Conservation (phyloP, 2,888 invertebrate species). For the Neelides folsomi region DNA sequence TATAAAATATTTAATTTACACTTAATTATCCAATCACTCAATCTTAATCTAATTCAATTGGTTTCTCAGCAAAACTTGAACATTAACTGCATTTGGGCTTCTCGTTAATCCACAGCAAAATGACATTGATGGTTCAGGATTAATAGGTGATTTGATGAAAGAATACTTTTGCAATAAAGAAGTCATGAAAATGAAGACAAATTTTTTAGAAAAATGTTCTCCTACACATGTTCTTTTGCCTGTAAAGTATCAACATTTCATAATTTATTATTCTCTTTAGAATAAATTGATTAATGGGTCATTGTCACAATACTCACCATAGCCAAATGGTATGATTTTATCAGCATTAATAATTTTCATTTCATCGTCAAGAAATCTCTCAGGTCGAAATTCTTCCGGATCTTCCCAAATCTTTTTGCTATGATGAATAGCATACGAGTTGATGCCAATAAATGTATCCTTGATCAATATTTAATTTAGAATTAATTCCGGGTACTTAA, state of each 20-base stretch:
- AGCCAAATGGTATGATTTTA: constrained; percentile 21
- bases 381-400: constrained; percentile 15
- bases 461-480: neutral
- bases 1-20: no score
- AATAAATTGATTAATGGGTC: neutral
- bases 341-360: constrained; percentile 15
- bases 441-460: constrained; percentile 17
- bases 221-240: constrained; percentile 20
- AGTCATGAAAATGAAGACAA: constrained; percentile 18
- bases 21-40: no score
- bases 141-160: constrained; percentile 5
- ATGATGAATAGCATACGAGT: constrained; percentile 15
- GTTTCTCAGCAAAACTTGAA: no score
- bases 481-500: no score
- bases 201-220: constrained; percentile 12
- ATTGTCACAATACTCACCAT: constrained; percentile 8
- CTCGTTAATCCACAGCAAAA: no score
- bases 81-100: no score
- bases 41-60: no score
- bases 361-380: constrained; percentile 16
- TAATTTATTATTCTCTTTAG: neutral
- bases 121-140: neutral
- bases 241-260: constrained; percentile 4
- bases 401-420: constrained; percentile 16
- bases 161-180: constrained; percentile 16